Percentiles rank a stretch among this genome's conserved stretches.
Conservation (phyloP, 1,140 invertebrate genomes). For the Whitmania pigra region DNA sequence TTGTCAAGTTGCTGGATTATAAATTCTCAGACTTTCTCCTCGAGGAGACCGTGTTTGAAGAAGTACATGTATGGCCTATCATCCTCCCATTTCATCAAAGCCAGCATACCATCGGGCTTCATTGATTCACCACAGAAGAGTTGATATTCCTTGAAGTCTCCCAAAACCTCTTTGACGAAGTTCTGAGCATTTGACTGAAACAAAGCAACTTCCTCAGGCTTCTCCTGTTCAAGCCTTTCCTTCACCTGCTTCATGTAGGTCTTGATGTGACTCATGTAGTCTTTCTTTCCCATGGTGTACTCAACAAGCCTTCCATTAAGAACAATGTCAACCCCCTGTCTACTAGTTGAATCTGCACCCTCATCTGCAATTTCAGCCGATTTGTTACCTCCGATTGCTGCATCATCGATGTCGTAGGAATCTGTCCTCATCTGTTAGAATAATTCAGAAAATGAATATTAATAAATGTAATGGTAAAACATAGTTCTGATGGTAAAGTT, state of each 20-base stretch:
- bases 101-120: conserved; percentile 81
- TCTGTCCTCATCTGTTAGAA: no score
- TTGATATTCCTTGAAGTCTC: conserved; percentile 80
- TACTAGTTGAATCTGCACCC: no score
- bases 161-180: conserved; percentile 82
- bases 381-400: no score
- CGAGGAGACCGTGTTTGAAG: conserved; percentile 83
- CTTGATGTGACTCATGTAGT: conserved; percentile 80
- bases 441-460: no score
- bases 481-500: no score
- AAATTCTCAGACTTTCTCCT: conserved; percentile 63
- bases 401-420: no score
- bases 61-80: conserved; percentile 75
- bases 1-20: no score
- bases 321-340: no score
- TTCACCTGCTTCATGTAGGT: conserved; percentile 77
- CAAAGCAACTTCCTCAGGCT: conserved; percentile 56
- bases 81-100: conserved; percentile 76
- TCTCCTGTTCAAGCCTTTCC: conserved; percentile 15
- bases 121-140: conserved; percentile 88
- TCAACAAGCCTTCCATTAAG: conserved; percentile 59
- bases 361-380: no score
- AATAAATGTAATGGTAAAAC: no score
- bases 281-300: conserved; percentile 42
- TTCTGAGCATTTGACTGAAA: conserved; percentile 87